Evolutionary conservation across 1,140 invertebrate species (phyloP), one percentile per base, ranked within the genome.

Genomic region (Drosophila santomea): DNA sequence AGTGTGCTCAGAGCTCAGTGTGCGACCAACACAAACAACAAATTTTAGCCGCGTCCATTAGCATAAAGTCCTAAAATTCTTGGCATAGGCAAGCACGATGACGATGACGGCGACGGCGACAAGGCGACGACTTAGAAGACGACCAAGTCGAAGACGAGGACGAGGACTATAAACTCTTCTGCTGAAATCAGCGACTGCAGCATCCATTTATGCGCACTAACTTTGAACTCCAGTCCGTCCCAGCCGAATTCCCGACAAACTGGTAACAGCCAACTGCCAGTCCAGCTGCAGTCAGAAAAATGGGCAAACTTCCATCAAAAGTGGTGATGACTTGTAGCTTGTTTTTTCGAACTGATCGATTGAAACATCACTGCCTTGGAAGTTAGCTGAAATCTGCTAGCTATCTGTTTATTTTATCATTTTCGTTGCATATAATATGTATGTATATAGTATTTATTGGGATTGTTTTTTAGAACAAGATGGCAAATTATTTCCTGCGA

Each of bases 131-230:
- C 55, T 51, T 50, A 50, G 20, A 64, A 47, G 25, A 64, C 56
- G 41, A 62, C 56, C 56, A 64, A 64, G 57, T 64, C 62, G 57
- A 62, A 64, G 62, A 64, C 62, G 62, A 68, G 32, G 62, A 64
- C 62, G 62, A 68, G 32, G 60, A 66, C 64, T 68, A 66, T 68
- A 68, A 68, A 68, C 64, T 68, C 64, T 68, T 68, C 64, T 54
- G 61, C 73, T 75, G 72, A 75, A 75, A 80, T 76, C 78, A 80
- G 71, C 72, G 78, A 80, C 78, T 76, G 15, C 71, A 76, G 71
- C 74, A 55, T 80, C 78, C 78, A 80, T 80, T 80, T 80, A 80
- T 76, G 78, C 78, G 78, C 74, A 80, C 57, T 71, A 61, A 66
- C 78, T 76, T 77, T 80, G 56, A 80, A 71, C 54, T 80, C 23